Evolutionary conservation across 2,888 invertebrate species (phyloP), one percentile per base, ranked within the genome.

Genomic region (Metopia argyrocephala): DNA sequence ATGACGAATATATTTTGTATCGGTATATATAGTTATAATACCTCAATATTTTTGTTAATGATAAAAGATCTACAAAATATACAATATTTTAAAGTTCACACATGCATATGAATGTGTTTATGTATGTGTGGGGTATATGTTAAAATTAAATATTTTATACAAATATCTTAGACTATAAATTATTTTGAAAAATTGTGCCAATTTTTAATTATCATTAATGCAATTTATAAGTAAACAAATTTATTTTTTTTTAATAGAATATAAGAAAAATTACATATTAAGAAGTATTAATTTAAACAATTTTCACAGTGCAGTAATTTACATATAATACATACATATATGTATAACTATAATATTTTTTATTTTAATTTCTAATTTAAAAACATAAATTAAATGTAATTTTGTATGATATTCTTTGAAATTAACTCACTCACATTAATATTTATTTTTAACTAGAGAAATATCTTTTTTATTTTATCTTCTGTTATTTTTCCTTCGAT

Each of bases 181-280:
- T 65, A 74, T 69, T 69, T 75, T 15, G 9, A 78, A 82, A 76
- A 82, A 83, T 82, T 84, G 85, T 85, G 85, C 85, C 85, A 85
- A 84, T 83, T 83, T 52, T 80, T 70, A 76, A 80, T 68, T 82
- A 74, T 64, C 69, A 65, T 71, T 76, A 57, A 66, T 48, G 59
- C 50, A 76, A 76, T 68, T 21, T 50, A 64, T 75, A 70, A 46
- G 28, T 66, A 50, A 64, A 64, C 18, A 64, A 20, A 45, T 28
- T 38, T 3, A 38, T 38, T 38, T 15, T 5, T 38, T 38, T 38
- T 38, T 3, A 15, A 38, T 15, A 38, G 9, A 38, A 9, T 38
- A 15, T 12, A 15, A 31, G 12, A 38, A 15, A 15, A 9, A 38
- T 9, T 38, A 38, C 12, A 2, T 38, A 12, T 38, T 38, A 38